Base-by-base conservation (phyloP, 2,113 vertebrate genomes). In the Candoia aspera region DNA sequence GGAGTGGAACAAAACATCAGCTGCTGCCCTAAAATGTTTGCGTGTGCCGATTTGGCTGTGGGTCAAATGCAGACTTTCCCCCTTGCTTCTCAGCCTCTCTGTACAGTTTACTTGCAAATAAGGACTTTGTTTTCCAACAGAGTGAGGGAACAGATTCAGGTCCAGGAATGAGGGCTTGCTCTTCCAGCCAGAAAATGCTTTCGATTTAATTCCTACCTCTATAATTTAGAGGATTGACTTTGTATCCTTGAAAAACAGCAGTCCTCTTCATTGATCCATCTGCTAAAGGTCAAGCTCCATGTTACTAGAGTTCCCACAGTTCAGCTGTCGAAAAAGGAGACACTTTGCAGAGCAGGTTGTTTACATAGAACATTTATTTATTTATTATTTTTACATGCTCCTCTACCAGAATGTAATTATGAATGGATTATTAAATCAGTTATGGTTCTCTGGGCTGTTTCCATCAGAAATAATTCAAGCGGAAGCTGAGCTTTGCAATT, bases 1-100 rank as follows among this genome's bases (percentile, higher is more conserved):
- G 53, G 58, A 95, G 89, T 33, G 57, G 58, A 95, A 96, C 90
- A 46, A 86, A 94, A 96, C 96, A 94, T 97, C 94, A 96, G 93
- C 95, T 96, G 91, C 95, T 96, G 91, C 86, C 95, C 86, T 84
- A 88, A 89, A 93, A 95, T 55, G 84, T 95, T 93, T 95, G 91
- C 95, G 93, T 0, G 57, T 96, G 95, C 94, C 93, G 90, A 95
- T 93, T 96, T 95, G 96, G 95, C 95, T 87, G 92, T 0, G 15
- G 92, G 93, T 94, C 95, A 96, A 95, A 96, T 23, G 94, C 58
- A 92, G 0, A 0, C 24, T 92, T 92, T 96, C 92, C 94, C 93
- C 95, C 90, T 93, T 95, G 92, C 92, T 94, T 8, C 68, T 94
- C 42, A 57, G 89, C 0, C 93, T 94, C 91, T 91, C 88, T 53